Evolutionary conservation across 2,113 vertebrate species (phyloP), one percentile per base, ranked within the genome.

Genomic region (Piprites chloris): DNA sequence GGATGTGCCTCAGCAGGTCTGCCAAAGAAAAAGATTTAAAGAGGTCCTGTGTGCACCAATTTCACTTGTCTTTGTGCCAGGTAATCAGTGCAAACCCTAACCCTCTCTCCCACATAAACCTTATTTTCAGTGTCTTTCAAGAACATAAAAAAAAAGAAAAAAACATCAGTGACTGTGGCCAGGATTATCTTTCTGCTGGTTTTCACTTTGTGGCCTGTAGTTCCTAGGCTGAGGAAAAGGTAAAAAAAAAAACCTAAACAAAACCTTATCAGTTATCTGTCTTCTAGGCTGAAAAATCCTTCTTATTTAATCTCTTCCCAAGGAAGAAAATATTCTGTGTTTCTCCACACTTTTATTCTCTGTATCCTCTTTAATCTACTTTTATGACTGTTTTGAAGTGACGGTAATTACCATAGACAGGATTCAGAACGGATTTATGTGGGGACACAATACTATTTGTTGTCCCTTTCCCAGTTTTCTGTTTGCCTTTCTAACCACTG

Each of bases 51-150:
- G 41, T 56, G 72, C 24, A 21, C 15, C 30, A 10, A 28, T 52
- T 69, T 9, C 11, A 35, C 33, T 23, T 62, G 20, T 30, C 46
- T 86, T 75, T 61, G 14, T 37, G 8, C 37, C 24, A 39, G 23
- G 12, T 37, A 41, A 65, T 30, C n/a, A 61, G 23, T 3, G 0
- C 56, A 73, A 83, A 83, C 33, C 14, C 22, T 24, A n/a, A 24
- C 8, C 14, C 24, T 56, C 28, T 47, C 26, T 16, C 12, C 3
- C 26, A 41, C 0, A 0, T 30, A 79, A 63, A 69, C 12, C 6
- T 32, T 49, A 17, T 56, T 75, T 35, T 58, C 37, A 58, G 44
- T 16, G 14, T 62, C 46, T 68, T 42, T 9, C 37, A 78, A 78
- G 19, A 76, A 42, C 41, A 75, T 39, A 53, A n/a, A 59, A 76